These are phyloP conservation scores for Aspidiotus destructor DNA, from an alignment of 2,888 invertebrate genomes.

Conservation along the genomic window DNA sequence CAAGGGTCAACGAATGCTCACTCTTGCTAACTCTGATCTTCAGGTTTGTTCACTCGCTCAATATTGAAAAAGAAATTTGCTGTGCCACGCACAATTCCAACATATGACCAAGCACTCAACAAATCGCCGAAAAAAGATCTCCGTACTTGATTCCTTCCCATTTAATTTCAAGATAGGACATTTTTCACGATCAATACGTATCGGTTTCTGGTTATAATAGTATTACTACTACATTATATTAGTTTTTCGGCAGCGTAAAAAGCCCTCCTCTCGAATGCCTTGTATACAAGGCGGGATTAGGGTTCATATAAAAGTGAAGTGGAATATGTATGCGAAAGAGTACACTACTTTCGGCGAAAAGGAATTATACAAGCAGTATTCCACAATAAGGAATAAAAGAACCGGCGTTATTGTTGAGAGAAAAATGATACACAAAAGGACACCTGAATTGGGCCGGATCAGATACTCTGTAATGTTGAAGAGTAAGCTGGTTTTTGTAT, in stretches of 20 bases:
- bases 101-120: no score
- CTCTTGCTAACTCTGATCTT: no score
- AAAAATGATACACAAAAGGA: conserved; percentile 2
- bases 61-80: no score
- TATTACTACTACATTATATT: not conserved
- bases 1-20: no score
- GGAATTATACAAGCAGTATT: not conserved
- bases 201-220: not conserved
- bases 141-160: no score
- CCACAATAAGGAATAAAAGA: not conserved
- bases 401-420: not conserved
- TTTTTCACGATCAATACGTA: not conserved
- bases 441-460: conserved; percentile 5
- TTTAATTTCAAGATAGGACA: no score
- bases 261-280: not conserved
- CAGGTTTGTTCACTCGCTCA: no score
- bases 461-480: not conserved
- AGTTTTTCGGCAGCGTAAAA: not conserved
- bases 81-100: no score
- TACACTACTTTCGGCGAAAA: not conserved
- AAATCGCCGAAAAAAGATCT: no score
- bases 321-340: not conserved
- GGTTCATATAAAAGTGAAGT: not conserved
- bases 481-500: conserved; percentile 10
- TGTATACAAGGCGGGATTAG: not conserved